Base-by-base conservation (phyloP, 1,140 invertebrate species). In the Conus betulinus region DNA sequence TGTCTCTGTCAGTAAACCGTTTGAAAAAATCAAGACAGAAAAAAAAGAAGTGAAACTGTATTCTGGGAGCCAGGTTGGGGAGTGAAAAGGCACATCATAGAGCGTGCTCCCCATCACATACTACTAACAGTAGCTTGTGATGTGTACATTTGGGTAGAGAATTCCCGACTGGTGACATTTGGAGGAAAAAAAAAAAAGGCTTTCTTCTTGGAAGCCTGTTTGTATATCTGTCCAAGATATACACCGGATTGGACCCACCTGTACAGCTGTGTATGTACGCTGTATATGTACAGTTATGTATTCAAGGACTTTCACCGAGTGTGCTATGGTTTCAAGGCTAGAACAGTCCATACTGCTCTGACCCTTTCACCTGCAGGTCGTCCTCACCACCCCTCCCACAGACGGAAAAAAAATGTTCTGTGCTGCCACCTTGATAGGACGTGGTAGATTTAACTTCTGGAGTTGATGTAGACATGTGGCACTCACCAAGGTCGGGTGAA, bases 101-200 rank as follows among this genome's bases (percentile, higher is more conserved):
- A 71, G 11, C 11, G 0, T 71, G 15, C 67, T n/a, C 67, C 67
- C 67, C 20, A 1, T 6, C 20, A 71, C 6, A 4, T 71, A 71
- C 67, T 20, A 71, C 67, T 71, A 13, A 71, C 11, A 20, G 67
- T 71, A 71, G 67, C 20, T 71, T 71, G 57, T 60, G 57, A 8
- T 60, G 57, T 71, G 67, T 71, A 71, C 67, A 71, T n/a, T 71
- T 71, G 67, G 67, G 67, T 71, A 71, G 67, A 71, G 57, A 60
- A 60, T 60, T 60, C 57, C 57, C 15, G 57, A 60, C 57, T 60
- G 57, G 57, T 60, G 57, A 11, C 57, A 2, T 60, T 15, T 20
- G 11, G 67, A 71, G 20, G 67, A 71, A 4, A 63, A 4, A 11
- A 63, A 63, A 20, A 23, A 71, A 71, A 23, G 15, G 67, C 17